These are phyloP conservation scores for Pyrocoelia pectoralis DNA, from an alignment of 2,888 invertebrate species.

Conservation along the genomic window DNA sequence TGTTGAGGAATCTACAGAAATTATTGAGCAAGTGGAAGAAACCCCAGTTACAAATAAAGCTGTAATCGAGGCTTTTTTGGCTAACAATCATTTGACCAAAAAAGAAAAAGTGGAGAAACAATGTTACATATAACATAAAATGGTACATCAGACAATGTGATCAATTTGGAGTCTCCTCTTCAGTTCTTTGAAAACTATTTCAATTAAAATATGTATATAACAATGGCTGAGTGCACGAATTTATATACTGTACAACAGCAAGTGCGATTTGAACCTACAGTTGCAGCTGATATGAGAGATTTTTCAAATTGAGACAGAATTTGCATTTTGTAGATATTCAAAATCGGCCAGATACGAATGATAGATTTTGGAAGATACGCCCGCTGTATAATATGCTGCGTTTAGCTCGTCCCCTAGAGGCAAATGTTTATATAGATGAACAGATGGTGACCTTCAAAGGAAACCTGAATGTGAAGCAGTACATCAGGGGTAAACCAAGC, in stretches of 20 bases:
- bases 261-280: slow-evolving; percentile 21
- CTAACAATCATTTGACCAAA: slow-evolving; percentile 5
- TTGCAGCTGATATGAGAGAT: slow-evolving; percentile 37
- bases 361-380: slow-evolving; percentile 39
- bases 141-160: neutral
- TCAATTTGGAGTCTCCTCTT: slow-evolving; percentile 3
- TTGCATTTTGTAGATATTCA: slow-evolving; percentile 39
- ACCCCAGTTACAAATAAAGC: too few species aligned
- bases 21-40: too few species aligned
- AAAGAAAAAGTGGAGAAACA: neutral
- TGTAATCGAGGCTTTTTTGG: neutral
- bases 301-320: slow-evolving; percentile 39
- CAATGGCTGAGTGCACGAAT: slow-evolving; percentile 22
- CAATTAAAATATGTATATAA: slow-evolving; percentile 13
- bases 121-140: slow-evolving; percentile 1
- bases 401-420: slow-evolving; percentile 27
- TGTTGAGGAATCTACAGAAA: too few species aligned
- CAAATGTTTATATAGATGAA: slow-evolving; percentile 13
- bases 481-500: slow-evolving; percentile 33
- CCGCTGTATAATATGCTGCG: slow-evolving; percentile 36
- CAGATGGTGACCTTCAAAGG: slow-evolving; percentile 16
- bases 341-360: slow-evolving; percentile 12
- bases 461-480: slow-evolving; percentile 20
- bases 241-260: slow-evolving; percentile 4
- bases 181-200: slow-evolving; percentile 19